Evolutionary conservation across 2,797 vertebrate genomes (phyloP), one percentile per base, ranked within the genome.

Genomic region (Falco rusticolus): DNA sequence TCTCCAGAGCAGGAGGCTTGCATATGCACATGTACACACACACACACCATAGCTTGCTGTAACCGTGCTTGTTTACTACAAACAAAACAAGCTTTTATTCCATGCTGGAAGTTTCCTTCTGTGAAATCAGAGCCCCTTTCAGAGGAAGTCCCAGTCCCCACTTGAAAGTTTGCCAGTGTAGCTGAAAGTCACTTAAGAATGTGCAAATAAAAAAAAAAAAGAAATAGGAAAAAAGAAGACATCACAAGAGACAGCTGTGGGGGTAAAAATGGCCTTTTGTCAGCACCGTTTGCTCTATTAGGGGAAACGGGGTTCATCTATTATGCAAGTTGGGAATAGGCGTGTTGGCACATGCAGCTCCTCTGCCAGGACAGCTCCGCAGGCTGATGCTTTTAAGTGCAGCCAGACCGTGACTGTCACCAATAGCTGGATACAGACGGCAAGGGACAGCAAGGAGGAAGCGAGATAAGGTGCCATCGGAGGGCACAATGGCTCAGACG

Each of bases 71-170:
- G 78, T 89, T 97, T 95, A 93, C 95, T 88, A 94, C 87, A 91
- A 94, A 95, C 93, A 93, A 89, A 89, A 85, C 75, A 87, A 94
- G 87, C 69, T 92, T 96, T 94, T 89, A 95, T 94, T 92, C 43
- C 65, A 39, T 1, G 9, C 61, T 92, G 95, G 69, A 94, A 85
- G 90, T 75, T 92, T 86, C 87, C 78, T 77, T 71, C 93, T 85
- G 76, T 45, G 82, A 94, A 94, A 89, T 89, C 75, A 93, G 93
- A 96, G 78, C 76, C 89, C 82, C 72, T 93, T 92, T 94, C 79
- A 96, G 78, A 94, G 61, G 75, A 91, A 92, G 76, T 87, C 79
- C 33, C 71, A 92, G 54, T 64, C 63, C 47, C 45, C 51, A 56
- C 74, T 90, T 96, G 95, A 86, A 93, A 84, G 61, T 86, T 93